A percentile compares a stretch with the other conserved stretches of the same genome.
Conservation (phyloP, 2,888 invertebrate species). For the Molorchus minor region DNA sequence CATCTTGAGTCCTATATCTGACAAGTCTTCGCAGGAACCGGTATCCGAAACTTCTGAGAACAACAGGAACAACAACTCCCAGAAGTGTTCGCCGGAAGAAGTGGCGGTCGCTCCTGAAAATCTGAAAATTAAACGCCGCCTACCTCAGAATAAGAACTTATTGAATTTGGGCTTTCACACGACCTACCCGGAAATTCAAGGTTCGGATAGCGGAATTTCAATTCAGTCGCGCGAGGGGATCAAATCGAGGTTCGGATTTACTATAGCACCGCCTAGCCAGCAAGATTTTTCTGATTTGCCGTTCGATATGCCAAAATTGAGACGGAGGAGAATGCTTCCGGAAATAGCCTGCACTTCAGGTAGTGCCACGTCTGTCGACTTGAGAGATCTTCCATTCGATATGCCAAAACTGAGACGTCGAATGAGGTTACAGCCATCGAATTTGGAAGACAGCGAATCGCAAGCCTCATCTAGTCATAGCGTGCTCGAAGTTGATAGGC, state of each 20-base stretch:
- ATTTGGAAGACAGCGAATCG: constrained; percentile 78
- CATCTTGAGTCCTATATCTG: constrained; percentile 88
- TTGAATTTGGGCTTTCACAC: constrained; percentile 73
- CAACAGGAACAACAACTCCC: constrained; percentile 80
- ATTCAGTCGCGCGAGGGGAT: constrained; percentile 82
- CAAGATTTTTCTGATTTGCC: constrained; percentile 82
- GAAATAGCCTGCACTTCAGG: constrained; percentile 76
- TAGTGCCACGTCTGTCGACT: constrained; percentile 78
- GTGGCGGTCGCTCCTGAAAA: constrained; percentile 61
- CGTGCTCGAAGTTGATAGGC: constrained; percentile 76
- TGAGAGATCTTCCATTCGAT: constrained; percentile 86
- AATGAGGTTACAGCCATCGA: constrained; percentile 69
- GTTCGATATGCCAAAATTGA: constrained; percentile 89
- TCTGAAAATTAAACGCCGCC: constrained; percentile 71
- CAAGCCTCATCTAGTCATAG: constrained; percentile 86
- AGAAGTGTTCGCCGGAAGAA: constrained; percentile 80
- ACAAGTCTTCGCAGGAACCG: constrained; percentile 89
- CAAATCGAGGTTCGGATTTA: constrained; percentile 67
- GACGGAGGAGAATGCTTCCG: constrained; percentile 73
- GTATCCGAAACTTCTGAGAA: constrained; percentile 85
- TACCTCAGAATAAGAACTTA: constrained; percentile 81
- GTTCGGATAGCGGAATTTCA: constrained; percentile 89
- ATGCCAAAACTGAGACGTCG: constrained; percentile 89
- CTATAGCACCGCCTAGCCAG: constrained; percentile 66
- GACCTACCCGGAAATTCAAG: constrained; percentile 80